Percentiles rank a stretch among this genome's conserved stretches.
Conservation (phyloP, 2,888 invertebrate genomes). For the Patella caerulea region DNA sequence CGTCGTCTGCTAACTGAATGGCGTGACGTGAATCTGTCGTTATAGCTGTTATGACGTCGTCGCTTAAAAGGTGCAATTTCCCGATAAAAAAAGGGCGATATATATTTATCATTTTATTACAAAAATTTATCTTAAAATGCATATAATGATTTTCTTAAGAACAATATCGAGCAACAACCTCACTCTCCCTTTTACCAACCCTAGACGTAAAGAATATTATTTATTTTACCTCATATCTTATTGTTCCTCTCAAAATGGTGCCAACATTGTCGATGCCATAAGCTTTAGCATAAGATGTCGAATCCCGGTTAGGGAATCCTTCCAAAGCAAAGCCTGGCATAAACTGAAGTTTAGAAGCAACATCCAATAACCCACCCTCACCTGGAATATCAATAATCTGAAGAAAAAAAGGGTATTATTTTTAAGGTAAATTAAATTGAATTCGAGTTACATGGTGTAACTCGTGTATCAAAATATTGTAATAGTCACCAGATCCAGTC, state of each 20-base stretch:
- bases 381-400: slow-evolving; percentile 89
- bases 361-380: slow-evolving; percentile 91
- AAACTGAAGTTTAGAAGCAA: slow-evolving; percentile 85
- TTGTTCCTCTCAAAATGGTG: slow-evolving; percentile 93
- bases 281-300: slow-evolving; percentile 86
- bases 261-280: slow-evolving; percentile 88
- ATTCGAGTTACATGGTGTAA: not conserved
- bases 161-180: too few relatives aligned
- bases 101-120: too few relatives aligned
- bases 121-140: too few relatives aligned
- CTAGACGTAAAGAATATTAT: not conserved
- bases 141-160: too few relatives aligned
- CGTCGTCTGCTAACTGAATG: too few relatives aligned
- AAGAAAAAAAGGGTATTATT: not conserved
- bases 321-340: slow-evolving; percentile 96
- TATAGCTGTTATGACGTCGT: too few relatives aligned
- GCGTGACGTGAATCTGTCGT: too few relatives aligned
- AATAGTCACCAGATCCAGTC: too few relatives aligned
- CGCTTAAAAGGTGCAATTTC: too few relatives aligned
- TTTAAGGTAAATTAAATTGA: not conserved
- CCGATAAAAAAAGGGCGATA: too few relatives aligned
- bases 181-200: too few relatives aligned
- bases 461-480: too few relatives aligned
- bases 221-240: slow-evolving; percentile 81
- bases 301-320: slow-evolving; percentile 97